phyloP scores from a whole-genome alignment of 2,113 vertebrate genomes.

The Ictalurus punctatus region DNA sequence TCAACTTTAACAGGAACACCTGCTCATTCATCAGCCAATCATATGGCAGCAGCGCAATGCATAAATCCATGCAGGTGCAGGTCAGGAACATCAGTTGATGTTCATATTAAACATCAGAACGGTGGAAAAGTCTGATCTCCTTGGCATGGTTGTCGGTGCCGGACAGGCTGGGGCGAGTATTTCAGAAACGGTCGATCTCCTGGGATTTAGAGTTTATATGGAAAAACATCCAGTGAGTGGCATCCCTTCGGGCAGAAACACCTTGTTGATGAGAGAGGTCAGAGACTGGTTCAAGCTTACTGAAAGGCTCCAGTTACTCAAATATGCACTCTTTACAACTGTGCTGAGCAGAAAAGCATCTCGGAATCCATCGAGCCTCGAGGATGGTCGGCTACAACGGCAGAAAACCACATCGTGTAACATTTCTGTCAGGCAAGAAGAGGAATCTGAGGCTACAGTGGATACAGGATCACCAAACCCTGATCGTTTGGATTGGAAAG shows the following conservation, averaged over 20 bases:
- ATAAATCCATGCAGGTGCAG: background rate
- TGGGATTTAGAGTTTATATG: background rate
- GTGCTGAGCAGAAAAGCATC: background rate
- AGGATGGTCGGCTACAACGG: background rate
- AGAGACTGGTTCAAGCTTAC: too few relatives aligned
- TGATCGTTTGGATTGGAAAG: background rate
- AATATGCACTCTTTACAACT: background rate
- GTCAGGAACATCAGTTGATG: background rate
- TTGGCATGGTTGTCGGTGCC: background rate
- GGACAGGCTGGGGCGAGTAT: background rate
- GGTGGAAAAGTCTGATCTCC: too few relatives aligned
- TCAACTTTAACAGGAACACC: background rate
- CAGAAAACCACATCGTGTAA: background rate
- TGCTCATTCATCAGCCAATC: background rate
- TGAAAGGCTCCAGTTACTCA: background rate
- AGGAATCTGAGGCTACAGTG: background rate
- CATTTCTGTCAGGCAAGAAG: background rate
- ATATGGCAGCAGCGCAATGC: background rate
- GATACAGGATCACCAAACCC: background rate
- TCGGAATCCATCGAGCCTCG: background rate
- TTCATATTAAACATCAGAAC: background rate
- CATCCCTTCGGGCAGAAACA: background rate
- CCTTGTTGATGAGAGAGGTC: background rate
- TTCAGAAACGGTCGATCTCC: background rate
- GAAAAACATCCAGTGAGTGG: background rate